Evolutionary conservation across 2,113 vertebrate genomes (phyloP).

Genomic region (Pipra filicauda): DNA sequence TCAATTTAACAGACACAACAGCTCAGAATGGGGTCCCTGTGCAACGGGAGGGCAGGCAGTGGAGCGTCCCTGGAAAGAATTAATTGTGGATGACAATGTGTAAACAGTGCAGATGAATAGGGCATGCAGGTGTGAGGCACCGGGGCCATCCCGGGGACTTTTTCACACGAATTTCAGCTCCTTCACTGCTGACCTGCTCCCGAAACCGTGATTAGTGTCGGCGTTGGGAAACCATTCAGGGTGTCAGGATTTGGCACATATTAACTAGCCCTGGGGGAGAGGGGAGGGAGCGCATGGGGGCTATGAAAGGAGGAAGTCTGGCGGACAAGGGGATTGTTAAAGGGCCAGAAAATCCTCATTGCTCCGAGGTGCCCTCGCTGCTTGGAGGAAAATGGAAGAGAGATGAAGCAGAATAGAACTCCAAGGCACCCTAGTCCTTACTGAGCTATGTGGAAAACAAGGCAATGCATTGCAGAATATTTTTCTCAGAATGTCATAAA

Average conservation of each 20-base stretch:
- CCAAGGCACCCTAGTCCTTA: not conserved
- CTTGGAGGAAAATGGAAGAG: constrained; percentile 7
- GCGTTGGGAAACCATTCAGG: constrained; percentile 72
- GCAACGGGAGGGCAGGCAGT: constrained; percentile 74
- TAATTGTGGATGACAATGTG: constrained; percentile 83
- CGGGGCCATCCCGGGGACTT: constrained; percentile 70
- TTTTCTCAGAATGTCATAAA: constrained; percentile 2
- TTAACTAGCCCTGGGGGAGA: constrained; percentile 54
- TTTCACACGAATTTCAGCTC: constrained; percentile 77
- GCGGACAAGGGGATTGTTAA: constrained; percentile 45
- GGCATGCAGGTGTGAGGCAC: constrained; percentile 81
- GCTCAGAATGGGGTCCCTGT: constrained; percentile 81
- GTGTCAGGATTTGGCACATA: constrained; percentile 73
- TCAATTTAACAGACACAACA: constrained; percentile 86
- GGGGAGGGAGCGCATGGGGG: constrained; percentile 16
- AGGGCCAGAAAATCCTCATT: constrained; percentile 49
- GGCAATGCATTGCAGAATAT: not conserved
- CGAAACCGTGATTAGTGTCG: constrained; percentile 70
- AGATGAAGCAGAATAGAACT: not conserved
- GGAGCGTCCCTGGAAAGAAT: constrained; percentile 78
- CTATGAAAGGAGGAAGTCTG: constrained; percentile 65
- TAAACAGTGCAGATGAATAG: constrained; percentile 83
- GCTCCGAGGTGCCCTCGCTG: not conserved
- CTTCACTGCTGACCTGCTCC: constrained; percentile 75
- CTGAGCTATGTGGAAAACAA: not conserved